Evolutionary conservation across 1,140 invertebrate genomes (phyloP).

Genomic region (Tetramorium parvispinum): DNA sequence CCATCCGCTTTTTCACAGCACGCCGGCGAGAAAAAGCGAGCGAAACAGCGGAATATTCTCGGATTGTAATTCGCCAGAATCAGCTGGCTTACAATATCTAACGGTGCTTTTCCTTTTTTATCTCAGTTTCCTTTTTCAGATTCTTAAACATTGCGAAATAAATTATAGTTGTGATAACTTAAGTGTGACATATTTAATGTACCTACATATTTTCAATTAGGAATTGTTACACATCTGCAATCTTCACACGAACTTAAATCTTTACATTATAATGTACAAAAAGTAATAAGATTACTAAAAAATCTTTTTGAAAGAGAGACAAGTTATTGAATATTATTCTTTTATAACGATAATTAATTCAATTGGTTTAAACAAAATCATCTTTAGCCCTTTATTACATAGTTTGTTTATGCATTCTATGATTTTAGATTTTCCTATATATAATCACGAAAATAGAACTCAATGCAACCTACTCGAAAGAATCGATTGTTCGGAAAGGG

Average conservation of each 20-base stretch:
- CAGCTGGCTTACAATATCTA: conserved; percentile 29
- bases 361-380: background rate
- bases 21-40: conserved; percentile 31
- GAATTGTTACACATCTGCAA: too few relatives aligned
- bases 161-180: background rate
- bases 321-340: too few relatives aligned
- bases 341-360: background rate
- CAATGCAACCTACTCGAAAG: background rate
- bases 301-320: too few relatives aligned
- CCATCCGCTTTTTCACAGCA: conserved; percentile 37
- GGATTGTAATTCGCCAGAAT: conserved; percentile 53
- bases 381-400: background rate
- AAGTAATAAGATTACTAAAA: too few relatives aligned
- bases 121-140: background rate
- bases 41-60: background rate
- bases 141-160: background rate
- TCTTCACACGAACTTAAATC: too few relatives aligned
- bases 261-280: too few relatives aligned
- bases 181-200: background rate
- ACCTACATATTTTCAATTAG: too few relatives aligned
- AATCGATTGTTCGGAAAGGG: background rate
- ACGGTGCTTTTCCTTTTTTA: background rate
- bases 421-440: background rate
- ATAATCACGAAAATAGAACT: background rate
- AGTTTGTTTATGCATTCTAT: background rate